Conservation (phyloP, 2,797 vertebrate genomes). For the Kryptopterus vitreolus region DNA sequence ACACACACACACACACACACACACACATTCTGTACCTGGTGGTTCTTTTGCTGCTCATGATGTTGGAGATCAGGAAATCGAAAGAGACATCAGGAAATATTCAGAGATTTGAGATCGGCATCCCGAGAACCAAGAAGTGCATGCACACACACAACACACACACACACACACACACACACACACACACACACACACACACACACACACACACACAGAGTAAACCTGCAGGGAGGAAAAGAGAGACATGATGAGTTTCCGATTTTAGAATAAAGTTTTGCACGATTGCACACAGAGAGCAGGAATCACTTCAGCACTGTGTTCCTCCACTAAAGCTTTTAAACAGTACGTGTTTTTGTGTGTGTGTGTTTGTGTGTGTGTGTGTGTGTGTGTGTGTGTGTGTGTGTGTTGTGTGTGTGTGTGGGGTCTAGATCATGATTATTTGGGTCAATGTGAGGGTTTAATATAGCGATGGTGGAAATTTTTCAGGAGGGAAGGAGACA, state of each 20-base stretch:
- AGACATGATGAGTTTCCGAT: conserved; percentile 9
- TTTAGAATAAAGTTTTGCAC: background rate
- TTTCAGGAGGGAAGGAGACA: conserved; percentile 23
- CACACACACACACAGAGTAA: background rate
- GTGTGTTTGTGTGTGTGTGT: conserved; percentile 5
- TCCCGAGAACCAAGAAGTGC: conserved; percentile 29
- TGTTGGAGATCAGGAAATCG: conserved; percentile 59
- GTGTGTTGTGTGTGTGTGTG: background rate
- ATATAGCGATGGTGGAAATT: conserved; percentile 34
- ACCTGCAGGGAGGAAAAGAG: conserved; percentile 20
- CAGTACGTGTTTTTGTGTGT: background rate
- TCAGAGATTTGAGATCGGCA: conserved; percentile 59
- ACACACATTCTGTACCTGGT: conserved; percentile 72
- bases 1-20: background rate
- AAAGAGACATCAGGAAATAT: conserved; percentile 46
- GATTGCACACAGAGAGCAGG: background rate
- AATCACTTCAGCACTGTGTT: background rate
- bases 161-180: conserved; percentile 29
- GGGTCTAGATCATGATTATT: conserved; percentile 27
- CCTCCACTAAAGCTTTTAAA: conserved; percentile 15
- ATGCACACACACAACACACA: conserved; percentile 23
- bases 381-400: conserved; percentile 2
- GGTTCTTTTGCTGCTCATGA: conserved; percentile 80
- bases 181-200: conserved; percentile 2
- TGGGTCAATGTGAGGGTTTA: conserved; percentile 44